Conservation (phyloP, 2,797 vertebrate genomes). For the Danio jaintianensis region DNA sequence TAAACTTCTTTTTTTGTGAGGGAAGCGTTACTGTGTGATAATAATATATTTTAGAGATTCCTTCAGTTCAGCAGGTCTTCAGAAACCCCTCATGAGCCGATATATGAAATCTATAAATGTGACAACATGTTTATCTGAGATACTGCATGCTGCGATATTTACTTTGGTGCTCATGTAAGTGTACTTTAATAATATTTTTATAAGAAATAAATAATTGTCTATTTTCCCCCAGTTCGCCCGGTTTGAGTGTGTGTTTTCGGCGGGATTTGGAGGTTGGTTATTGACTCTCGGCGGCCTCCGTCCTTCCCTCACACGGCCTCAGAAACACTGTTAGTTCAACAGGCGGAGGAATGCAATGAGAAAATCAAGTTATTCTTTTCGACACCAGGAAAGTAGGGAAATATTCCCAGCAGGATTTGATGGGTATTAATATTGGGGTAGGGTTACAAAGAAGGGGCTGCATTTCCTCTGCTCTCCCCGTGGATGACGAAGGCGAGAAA, state of each 20-base stretch:
- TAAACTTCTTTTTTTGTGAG: neutral
- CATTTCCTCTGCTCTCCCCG: slow-evolving; percentile 40
- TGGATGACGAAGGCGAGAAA: slow-evolving; percentile 21
- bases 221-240: slow-evolving; percentile 36
- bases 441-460: slow-evolving; percentile 40
- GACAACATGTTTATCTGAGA: slow-evolving; percentile 46
- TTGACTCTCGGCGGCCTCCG: slow-evolving; percentile 23
- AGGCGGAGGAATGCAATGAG: slow-evolving; percentile 60
- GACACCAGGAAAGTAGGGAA: slow-evolving; percentile 53
- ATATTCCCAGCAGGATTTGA: slow-evolving; percentile 58
- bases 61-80: slow-evolving; percentile 9
- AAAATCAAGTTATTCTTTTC: slow-evolving; percentile 60
- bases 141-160: slow-evolving; percentile 54
- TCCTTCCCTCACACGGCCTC: slow-evolving; percentile 49
- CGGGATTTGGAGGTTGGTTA: slow-evolving; percentile 32
- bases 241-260: slow-evolving; percentile 33
- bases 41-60: slow-evolving; percentile 22
- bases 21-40: slow-evolving; percentile 1
- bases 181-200: slow-evolving; percentile 64
- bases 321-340: slow-evolving; percentile 62
- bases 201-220: slow-evolving; percentile 61
- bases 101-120: slow-evolving; percentile 31
- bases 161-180: slow-evolving; percentile 56
- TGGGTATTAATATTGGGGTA: slow-evolving; percentile 56
- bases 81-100: slow-evolving; percentile 30